Evolutionary conservation across 2,113 vertebrate species (phyloP), one percentile per base, ranked within the genome.

Genomic region (Stictonetta naevosa): DNA sequence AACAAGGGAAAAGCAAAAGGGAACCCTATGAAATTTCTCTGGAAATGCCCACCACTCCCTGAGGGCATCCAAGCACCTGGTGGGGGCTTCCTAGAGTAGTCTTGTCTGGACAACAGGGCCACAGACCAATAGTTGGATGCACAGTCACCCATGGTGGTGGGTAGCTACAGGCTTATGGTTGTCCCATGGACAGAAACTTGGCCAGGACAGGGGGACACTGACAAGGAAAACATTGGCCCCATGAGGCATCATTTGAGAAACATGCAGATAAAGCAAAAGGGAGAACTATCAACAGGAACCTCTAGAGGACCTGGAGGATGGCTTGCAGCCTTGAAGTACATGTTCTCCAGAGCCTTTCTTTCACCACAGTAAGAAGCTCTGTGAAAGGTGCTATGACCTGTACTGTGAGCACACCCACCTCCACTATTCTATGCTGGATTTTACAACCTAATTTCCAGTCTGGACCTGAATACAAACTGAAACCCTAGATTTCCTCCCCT

Each of bases 341-440:
- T 9, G 19, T 29, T 67, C 31, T 20, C 20, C 50, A 38, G 31
- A 10, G 9, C 53, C 22, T 84, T 46, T 8, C 18, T 53, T 17
- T 48, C 36, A 29, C 26, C 36, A 63, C 38, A 40, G 5, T 36
- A 13, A 52, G 21, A 34, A 53, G 8, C 34, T 52, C 11, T 64
- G 55, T 22, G 56, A 77, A 40, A 48, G 7, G 3, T 38, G 25
- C 38, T 48, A 3, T 64, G 90, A 63, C 4, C 44, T 44, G n/a
- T n/a, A 2, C 31, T n/a, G 23, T 16, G 23, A 83, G 4, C 74
- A 69, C 59, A 38, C 12, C 44, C 34, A 9, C 33, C 78, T 71
- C n/a, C 84, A 46, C 29, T 48, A 31, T 3, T 0, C 36, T 13
- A 0, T 2, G 2, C 46, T 31, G n/a, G 11, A 6, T 22, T 7